Percentiles rank a stretch among this genome's conserved stretches.
These are phyloP conservation scores for Oreortyx pictus DNA, from an alignment of 2,797 vertebrate genomes.

Conservation along the genomic window DNA sequence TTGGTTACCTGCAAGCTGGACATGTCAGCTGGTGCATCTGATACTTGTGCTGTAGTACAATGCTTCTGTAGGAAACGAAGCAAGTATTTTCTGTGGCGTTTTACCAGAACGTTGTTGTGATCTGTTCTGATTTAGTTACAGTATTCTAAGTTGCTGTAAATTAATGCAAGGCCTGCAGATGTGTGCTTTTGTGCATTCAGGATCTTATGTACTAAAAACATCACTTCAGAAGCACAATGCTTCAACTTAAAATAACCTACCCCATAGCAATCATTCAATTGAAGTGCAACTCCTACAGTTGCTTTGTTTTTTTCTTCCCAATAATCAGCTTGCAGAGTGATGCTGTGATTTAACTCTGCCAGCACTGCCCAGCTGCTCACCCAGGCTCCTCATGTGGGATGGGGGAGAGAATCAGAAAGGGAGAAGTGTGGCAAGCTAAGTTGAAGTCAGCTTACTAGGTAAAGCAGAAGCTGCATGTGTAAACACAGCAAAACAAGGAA, in stretches of 20 bases:
- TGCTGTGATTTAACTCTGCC: too few species aligned
- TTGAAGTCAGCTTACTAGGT: too few species aligned
- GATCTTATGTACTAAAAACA: not conserved
- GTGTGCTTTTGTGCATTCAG: not conserved
- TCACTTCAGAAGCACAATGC: not conserved
- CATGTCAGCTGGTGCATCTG: not conserved
- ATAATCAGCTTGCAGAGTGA: not conserved
- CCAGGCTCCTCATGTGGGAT: too few species aligned
- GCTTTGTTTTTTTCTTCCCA: not conserved
- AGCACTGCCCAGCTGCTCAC: too few species aligned
- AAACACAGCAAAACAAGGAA: too few species aligned
- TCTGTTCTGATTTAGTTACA: not conserved
- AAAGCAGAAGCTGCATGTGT: too few species aligned
- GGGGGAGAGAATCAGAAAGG: too few species aligned
- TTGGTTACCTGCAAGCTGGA: not conserved
- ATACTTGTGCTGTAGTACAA: not conserved
- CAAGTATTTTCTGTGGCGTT: not conserved
- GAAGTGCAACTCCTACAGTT: not conserved
- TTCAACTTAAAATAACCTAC: not conserved
- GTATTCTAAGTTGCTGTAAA: not conserved
- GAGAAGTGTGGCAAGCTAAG: too few species aligned
- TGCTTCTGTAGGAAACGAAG: not conserved
- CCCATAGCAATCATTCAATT: not conserved
- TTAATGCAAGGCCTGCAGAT: fast-evolving
- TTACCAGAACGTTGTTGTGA: not conserved